Percentiles rank a stretch among this genome's conserved stretches.
These are phyloP conservation scores for Chelon auratus DNA, from an alignment of 2,797 vertebrate genomes.

Conservation along the genomic window DNA sequence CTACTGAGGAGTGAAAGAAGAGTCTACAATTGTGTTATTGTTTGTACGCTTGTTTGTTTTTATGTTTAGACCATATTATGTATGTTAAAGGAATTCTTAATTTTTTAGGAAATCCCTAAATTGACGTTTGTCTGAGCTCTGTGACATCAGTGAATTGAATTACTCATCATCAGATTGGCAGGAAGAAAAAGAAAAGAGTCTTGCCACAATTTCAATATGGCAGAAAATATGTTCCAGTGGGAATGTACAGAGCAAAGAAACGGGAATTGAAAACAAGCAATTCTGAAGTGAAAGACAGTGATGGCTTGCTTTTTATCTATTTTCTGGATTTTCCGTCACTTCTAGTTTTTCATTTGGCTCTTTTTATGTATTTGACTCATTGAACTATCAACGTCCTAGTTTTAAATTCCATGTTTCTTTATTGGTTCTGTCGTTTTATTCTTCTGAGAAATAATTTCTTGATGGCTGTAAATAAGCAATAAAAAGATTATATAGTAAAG, in stretches of 20 bases:
- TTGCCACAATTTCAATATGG: background rate
- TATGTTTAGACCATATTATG: slow-evolving; percentile 25
- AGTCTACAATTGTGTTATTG: slow-evolving; percentile 27
- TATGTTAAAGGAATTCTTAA: slow-evolving; percentile 20
- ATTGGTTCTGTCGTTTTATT: slow-evolving; percentile 2
- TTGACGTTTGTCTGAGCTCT: slow-evolving; percentile 1
- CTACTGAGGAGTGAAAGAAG: slow-evolving; percentile 64
- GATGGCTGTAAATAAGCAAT: slow-evolving; percentile 50
- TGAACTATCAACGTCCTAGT: slow-evolving; percentile 21
- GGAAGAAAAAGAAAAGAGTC: background rate
- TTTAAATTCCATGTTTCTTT: slow-evolving; percentile 25
- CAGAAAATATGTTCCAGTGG: background rate
- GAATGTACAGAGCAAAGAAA: background rate
- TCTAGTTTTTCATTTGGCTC: slow-evolving; percentile 20
- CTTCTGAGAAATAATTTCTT: slow-evolving; percentile 22
- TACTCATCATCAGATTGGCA: background rate
- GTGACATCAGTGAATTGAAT: background rate
- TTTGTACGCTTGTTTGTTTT: slow-evolving; percentile 39
- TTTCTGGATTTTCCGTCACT: slow-evolving; percentile 34
- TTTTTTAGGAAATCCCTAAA: slow-evolving; percentile 13
- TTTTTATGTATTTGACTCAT: slow-evolving; percentile 36
- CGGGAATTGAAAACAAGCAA: background rate
- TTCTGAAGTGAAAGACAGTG: background rate
- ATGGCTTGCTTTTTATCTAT: slow-evolving; percentile 34
- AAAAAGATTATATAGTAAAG: slow-evolving; percentile 33